Conservation (phyloP, 2,888 invertebrate species). For the Periphyllus acericola region DNA sequence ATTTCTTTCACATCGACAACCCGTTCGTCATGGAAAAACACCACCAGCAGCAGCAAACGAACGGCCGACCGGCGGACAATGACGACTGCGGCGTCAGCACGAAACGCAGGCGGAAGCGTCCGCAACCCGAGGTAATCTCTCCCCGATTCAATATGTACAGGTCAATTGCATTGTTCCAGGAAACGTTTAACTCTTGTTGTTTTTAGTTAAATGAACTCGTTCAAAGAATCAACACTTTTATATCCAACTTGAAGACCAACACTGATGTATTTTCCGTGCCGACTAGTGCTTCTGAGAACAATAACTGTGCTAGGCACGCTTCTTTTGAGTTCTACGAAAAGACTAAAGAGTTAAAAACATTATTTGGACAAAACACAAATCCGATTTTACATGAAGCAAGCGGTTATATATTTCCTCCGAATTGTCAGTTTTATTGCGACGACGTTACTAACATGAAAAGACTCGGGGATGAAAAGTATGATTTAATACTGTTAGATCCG, state of each 20-base stretch:
- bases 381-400: constrained; percentile 45
- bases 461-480: constrained; percentile 72
- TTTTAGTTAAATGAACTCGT: constrained; percentile 63
- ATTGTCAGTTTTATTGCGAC: constrained; percentile 76
- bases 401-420: constrained; percentile 74
- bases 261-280: neutral
- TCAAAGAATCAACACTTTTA: constrained; percentile 63
- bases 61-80: neutral
- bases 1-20: constrained; percentile 49
- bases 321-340: constrained; percentile 55
- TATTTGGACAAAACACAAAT: constrained; percentile 52
- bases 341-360: constrained; percentile 37
- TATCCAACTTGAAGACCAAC: constrained; percentile 63
- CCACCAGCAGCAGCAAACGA: neutral
- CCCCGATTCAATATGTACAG: too few species aligned
- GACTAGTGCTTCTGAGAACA: constrained; percentile 29
- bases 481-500: constrained; percentile 89
- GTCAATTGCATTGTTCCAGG: neutral
- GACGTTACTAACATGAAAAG: constrained; percentile 73
- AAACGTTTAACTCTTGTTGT: neutral
- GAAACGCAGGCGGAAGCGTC: constrained; percentile 44
- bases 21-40: constrained; percentile 33
- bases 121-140: constrained; percentile 1
- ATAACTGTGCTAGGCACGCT: constrained; percentile 61
- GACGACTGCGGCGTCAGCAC: neutral